These are phyloP conservation scores for Cochlearius cochlearius DNA, from an alignment of 2,113 vertebrate species.

Conservation along the genomic window DNA sequence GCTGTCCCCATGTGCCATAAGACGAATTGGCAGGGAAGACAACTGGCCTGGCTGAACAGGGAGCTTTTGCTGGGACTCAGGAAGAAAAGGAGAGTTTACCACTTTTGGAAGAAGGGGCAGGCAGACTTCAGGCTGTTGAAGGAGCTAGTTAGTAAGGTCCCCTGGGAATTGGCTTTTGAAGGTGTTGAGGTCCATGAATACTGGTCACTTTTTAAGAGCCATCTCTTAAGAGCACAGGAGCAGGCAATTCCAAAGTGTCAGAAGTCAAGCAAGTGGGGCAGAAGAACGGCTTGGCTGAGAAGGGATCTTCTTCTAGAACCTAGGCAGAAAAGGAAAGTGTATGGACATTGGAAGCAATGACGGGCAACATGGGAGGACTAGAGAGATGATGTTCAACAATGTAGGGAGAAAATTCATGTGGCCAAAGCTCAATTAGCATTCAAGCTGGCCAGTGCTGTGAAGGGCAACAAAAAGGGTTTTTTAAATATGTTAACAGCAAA, in stretches of 20 bases:
- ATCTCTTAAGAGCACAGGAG: background rate
- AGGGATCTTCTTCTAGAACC: background rate
- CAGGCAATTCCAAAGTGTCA: background rate
- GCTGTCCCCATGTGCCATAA: no score
- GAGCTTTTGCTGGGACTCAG: no score
- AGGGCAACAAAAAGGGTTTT: background rate
- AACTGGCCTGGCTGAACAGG: no score
- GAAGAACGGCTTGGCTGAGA: accelerated
- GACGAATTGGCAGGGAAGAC: no score
- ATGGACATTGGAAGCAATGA: background rate
- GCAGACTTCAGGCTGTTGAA: background rate
- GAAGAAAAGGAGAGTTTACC: no score
- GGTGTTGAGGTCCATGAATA: background rate
- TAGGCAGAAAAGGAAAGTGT: background rate
- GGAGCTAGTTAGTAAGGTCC: background rate
- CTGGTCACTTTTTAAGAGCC: background rate
- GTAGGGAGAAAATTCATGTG: background rate
- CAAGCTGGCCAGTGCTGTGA: background rate
- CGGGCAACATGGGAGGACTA: background rate
- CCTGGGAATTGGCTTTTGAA: background rate
- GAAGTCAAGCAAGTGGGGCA: background rate
- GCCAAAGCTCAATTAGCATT: background rate
- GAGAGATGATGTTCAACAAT: background rate
- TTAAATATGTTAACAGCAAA: background rate
- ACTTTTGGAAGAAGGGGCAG: no score